phyloP scores from a whole-genome alignment of 2,797 vertebrate genomes.

The Acrossocheilus fasciatus region DNA sequence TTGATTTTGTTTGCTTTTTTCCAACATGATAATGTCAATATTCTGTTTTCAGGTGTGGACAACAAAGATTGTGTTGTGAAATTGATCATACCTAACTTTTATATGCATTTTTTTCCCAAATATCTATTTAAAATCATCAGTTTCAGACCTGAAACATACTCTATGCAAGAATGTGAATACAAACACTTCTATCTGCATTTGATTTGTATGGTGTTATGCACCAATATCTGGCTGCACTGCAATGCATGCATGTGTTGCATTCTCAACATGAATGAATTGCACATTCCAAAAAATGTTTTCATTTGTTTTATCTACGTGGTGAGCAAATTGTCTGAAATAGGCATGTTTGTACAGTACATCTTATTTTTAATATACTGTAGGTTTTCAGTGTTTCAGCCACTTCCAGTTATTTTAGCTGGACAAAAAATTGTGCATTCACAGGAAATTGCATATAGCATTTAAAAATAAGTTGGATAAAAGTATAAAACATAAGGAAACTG shows the following conservation, averaged over 20 bases:
- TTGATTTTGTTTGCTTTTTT: background rate
- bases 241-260: background rate
- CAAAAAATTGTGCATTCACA: background rate
- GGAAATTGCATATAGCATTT: background rate
- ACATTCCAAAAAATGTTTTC: background rate
- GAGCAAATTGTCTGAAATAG: background rate
- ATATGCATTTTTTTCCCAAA: background rate
- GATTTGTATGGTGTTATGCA: background rate
- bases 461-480: slow-evolving; percentile 2
- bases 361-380: background rate
- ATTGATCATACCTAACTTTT: background rate
- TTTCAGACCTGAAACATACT: slow-evolving; percentile 8
- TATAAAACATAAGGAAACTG: background rate
- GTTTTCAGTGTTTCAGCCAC: background rate
- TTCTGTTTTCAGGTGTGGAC: slow-evolving; percentile 15
- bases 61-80: background rate
- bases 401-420: background rate
- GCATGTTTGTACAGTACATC: background rate
- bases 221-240: background rate
- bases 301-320: background rate
- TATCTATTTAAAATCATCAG: background rate
- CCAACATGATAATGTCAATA: background rate
- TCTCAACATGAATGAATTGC: background rate
- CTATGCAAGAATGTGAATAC: background rate
- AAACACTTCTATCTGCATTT: background rate